phyloP scores from a whole-genome alignment of 2,113 vertebrate genomes.

The Ornithorhynchus anatinus region DNA sequence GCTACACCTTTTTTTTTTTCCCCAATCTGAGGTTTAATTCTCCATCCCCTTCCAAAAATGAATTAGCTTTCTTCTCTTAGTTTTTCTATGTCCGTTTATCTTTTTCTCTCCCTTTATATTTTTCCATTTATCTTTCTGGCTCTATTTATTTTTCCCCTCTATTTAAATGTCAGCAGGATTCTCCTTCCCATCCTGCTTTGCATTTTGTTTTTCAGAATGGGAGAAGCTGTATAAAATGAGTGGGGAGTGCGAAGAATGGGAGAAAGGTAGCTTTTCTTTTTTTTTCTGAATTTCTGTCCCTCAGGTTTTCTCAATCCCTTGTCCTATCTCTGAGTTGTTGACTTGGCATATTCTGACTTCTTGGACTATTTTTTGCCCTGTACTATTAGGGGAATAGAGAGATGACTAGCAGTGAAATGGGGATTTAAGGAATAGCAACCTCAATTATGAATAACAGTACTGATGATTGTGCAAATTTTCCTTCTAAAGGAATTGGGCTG shows the following conservation, averaged over 20 bases:
- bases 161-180: neutral
- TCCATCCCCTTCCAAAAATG: neutral
- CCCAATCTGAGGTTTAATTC: too few species aligned
- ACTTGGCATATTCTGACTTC: neutral
- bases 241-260: too few species aligned
- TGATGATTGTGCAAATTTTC: too few species aligned
- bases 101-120: neutral
- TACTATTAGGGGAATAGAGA: neutral
- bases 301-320: neutral
- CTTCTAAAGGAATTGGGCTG: neutral
- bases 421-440: rapidly evolving
- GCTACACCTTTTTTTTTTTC: too few species aligned
- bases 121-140: neutral
- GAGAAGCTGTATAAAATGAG: too few species aligned
- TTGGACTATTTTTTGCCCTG: neutral
- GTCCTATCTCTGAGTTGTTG: neutral
- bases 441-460: neutral
- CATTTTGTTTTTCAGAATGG: too few species aligned
- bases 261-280: neutral
- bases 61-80: neutral
- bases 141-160: neutral
- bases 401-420: neutral
- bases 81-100: neutral
- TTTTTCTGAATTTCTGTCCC: neutral
- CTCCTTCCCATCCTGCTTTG: neutral